Base-by-base conservation (phyloP, 2,113 vertebrate genomes). In the Rhinichthys klamathensis region DNA sequence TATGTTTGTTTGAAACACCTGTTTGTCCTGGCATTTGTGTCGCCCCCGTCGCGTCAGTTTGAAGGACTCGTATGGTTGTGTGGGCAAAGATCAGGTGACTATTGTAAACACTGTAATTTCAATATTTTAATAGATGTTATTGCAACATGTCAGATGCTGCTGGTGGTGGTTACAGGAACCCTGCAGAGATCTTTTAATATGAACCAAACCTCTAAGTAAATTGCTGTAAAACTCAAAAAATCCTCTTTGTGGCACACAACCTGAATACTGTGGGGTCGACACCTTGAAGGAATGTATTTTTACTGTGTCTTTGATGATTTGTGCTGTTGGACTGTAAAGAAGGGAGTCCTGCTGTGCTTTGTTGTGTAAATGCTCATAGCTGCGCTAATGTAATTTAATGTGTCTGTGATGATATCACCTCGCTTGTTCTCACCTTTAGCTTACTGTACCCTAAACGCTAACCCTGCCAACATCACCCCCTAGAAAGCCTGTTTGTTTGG, bases 341-440 rank as follows among this genome's bases (percentile, higher is more conserved):
- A 61, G 4, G 2, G n/a, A 46, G 38, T 81, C 61, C 61, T 51
- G 79, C 44, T 67, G 4, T 69, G 63, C 27, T n/a, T 51, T 69
- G 61, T 65, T 25, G 15, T 32, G 63, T 81, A 69, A 81, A 67
- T 9, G n/a, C 23, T 80, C 72, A 74, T 74, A 54, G 18, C 21
- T 88, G 70, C 90, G 87, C 90, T 92, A 85, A 83, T 90, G 84
- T 89, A 90, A 77, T 85, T 83, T 3, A 51, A 87, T 88, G 89
- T 91, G 54, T 56, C 18, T 56, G 54, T 56, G 18, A 56, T 2
- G 54, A 56, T 91, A 38, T 61, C 76, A 25, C 80, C 25, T 44
- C 1, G 46, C 80, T 89, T 91, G 87, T 54, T 0, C 91, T 92
- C 65, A 88, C 90, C 92, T 92, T n/a, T 92, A 86, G 89, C 93